Evolutionary conservation across 2,113 vertebrate genomes (phyloP).

Genomic region (Pseudorhombus dupliciocellatus): DNA sequence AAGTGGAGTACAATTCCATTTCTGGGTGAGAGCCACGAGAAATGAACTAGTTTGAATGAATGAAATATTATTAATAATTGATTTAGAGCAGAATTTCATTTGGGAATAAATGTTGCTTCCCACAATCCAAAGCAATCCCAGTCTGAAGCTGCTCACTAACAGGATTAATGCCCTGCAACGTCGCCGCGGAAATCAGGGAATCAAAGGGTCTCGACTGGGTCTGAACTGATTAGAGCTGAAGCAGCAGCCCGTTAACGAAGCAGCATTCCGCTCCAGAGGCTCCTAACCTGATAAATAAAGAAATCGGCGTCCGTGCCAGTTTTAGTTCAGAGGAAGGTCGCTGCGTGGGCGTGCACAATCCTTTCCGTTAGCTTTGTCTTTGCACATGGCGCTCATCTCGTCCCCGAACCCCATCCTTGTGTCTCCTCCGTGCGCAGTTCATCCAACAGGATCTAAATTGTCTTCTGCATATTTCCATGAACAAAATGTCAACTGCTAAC

Average conservation of each 20-base stretch:
- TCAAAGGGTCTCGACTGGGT: constrained; percentile 43
- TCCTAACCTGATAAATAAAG: constrained; percentile 65
- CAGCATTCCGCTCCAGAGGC: constrained; percentile 28
- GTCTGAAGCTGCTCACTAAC: constrained; percentile 27
- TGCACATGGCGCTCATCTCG: neutral
- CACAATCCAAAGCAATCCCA: constrained; percentile 12
- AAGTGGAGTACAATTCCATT: constrained; percentile 30
- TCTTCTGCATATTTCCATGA: constrained; percentile 4
- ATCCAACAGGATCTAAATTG: neutral
- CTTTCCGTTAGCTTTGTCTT: constrained; percentile 22
- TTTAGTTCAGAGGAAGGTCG: constrained; percentile 49
- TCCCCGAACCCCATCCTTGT: constrained; percentile 3
- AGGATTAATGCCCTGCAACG: constrained; percentile 37
- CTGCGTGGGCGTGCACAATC: constrained; percentile 34
- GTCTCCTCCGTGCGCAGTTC: neutral
- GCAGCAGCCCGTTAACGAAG: constrained; percentile 36
- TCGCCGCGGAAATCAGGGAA: constrained; percentile 5
- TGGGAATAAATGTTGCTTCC: neutral
- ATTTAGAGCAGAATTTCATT: neutral
- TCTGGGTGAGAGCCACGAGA: neutral
- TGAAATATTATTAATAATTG: neutral
- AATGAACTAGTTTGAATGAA: neutral
- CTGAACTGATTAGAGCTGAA: constrained; percentile 52
- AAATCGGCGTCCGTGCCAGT: constrained; percentile 27
- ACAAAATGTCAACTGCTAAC: constrained; percentile 8